Evolutionary conservation across 1,140 invertebrate species (phyloP), one percentile per base, ranked within the genome.

Genomic region (Argopecten irradians): DNA sequence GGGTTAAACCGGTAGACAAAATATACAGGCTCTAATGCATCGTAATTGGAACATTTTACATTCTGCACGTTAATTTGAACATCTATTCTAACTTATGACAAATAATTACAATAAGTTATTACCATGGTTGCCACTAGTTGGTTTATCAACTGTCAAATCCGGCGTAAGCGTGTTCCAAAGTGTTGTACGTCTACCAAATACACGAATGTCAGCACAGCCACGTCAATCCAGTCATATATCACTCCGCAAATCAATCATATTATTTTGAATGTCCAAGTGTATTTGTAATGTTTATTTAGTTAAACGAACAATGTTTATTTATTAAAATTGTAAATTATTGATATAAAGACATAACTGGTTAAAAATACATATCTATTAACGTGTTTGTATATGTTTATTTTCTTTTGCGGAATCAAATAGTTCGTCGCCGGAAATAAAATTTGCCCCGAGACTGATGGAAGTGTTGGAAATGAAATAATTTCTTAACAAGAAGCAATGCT

Each of bases 371-470:
- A 41, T 36, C 22, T 11, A 86, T 5, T 5, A 41, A 7, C 13
- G 5, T 5, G 1, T 41, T 36, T 43, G 3, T n/a, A n/a, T 33
- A 32, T n/a, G 7, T 41, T 41, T 41, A 41, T 41, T 43, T 41
- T n/a, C 19, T 34, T 34, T 22, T 32, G 85, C 32, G 35, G 33
- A 41, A 16, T 46, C 5, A 36, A 86, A n/a, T 43, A n/a, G 34
- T 36, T 82, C 41, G 34, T 82, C 71, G 41, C 55, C 46, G 43
- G 34, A 86, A 41, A 16, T 86, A n/a, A 7, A 71, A 87, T 35
- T 34, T 46, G 55, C 32, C 32, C 33, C 39, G 55, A 22, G 22
- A 33, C 34, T 34, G 34, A 5, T 34, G 9, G 55, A 34, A n/a
- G 71, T 34, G 46, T 71, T 36, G 71, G 34, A 87, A 82, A 36